phyloP scores from a whole-genome alignment of 2,888 invertebrate species.

The Cosmia trapezina region DNA sequence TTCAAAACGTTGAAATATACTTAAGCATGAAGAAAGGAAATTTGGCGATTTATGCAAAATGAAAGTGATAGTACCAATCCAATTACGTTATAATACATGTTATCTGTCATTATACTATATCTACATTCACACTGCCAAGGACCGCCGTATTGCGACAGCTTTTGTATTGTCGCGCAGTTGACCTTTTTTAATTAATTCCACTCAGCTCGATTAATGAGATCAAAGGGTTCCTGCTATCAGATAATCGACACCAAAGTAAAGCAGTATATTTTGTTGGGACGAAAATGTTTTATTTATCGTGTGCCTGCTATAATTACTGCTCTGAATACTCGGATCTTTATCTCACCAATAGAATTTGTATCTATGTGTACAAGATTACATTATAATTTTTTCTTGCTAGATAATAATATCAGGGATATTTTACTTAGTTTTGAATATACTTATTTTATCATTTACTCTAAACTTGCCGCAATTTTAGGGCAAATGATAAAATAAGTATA shows the following conservation, averaged over 20 bases:
- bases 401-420: neutral
- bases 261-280: slow-evolving; percentile 54
- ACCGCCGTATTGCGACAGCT: slow-evolving; percentile 44
- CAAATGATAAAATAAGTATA: too few species aligned
- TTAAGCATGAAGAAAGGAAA: neutral
- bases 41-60: neutral
- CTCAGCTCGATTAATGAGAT: slow-evolving; percentile 78
- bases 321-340: slow-evolving; percentile 55
- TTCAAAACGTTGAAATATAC: too few species aligned
- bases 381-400: slow-evolving; percentile 2
- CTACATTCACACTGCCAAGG: neutral
- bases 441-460: slow-evolving; percentile 1
- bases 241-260: slow-evolving; percentile 69
- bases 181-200: slow-evolving; percentile 80
- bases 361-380: slow-evolving; percentile 14
- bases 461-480: too few species aligned
- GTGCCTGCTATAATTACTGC: slow-evolving; percentile 54
- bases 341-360: slow-evolving; percentile 60
- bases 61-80: neutral
- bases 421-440: too few species aligned
- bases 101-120: slow-evolving; percentile 5
- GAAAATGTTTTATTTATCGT: slow-evolving; percentile 61
- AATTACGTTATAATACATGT: neutral
- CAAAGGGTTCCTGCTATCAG: slow-evolving; percentile 75
- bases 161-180: slow-evolving; percentile 70